Conservation (phyloP, 2,797 vertebrate genomes). For the Chrosomus eos region DNA sequence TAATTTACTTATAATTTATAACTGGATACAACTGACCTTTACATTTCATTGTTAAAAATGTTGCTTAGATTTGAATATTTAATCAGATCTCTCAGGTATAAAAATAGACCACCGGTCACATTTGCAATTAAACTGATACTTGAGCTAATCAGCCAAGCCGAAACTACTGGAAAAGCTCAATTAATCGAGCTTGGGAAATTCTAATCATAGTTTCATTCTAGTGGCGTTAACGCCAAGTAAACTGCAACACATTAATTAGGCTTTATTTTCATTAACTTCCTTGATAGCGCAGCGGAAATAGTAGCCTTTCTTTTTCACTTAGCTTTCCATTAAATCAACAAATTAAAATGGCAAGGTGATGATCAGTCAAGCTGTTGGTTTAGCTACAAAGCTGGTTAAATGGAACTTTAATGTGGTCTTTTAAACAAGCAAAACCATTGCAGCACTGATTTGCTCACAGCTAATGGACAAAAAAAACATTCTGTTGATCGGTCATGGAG, state of each 20-base stretch:
- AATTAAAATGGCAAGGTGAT: constrained; percentile 45
- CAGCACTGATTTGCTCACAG: constrained; percentile 3
- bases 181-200: constrained; percentile 37
- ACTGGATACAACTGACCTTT: constrained; percentile 38
- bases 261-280: constrained; percentile 55
- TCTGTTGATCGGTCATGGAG: background rate
- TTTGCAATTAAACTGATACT: constrained; percentile 37
- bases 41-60: constrained; percentile 11
- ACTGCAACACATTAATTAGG: constrained; percentile 49
- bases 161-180: constrained; percentile 24
- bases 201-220: constrained; percentile 50
- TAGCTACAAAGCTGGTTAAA: constrained; percentile 6
- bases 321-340: constrained; percentile 56
- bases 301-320: constrained; percentile 47
- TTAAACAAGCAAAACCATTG: constrained; percentile 12
- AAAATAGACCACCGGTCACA: constrained; percentile 36
- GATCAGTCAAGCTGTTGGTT: constrained; percentile 29
- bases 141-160: constrained; percentile 33
- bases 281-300: constrained; percentile 39
- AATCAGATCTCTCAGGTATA: constrained; percentile 15
- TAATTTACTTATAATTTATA: constrained; percentile 1
- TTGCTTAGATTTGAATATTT: constrained; percentile 32
- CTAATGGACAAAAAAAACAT: background rate
- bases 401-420: constrained; percentile 28
- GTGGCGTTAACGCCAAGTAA: constrained; percentile 41